Percentiles rank a stretch among this genome's conserved stretches.
Evolutionary conservation across 2,113 vertebrate genomes (phyloP).

Genomic region (Macaca nemestrina): DNA sequence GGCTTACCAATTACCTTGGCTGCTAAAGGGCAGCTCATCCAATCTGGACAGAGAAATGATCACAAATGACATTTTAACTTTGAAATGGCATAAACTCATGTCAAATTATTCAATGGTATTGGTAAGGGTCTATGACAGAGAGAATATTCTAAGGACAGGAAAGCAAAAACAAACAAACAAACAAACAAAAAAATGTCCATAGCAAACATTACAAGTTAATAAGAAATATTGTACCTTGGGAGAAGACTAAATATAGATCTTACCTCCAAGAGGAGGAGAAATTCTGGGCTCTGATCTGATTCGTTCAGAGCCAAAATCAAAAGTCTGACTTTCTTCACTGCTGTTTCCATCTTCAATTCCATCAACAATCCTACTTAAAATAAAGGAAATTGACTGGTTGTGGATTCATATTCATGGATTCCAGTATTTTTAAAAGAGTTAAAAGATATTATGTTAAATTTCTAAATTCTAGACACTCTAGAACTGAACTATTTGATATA

Average conservation of each 20-base stretch:
- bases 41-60: background rate
- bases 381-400: background rate
- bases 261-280: slow-evolving; percentile 84
- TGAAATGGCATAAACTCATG: background rate
- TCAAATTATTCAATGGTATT: slow-evolving; percentile 9
- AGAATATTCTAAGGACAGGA: background rate
- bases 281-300: slow-evolving; percentile 81
- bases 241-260: slow-evolving; percentile 43
- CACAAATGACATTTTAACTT: background rate
- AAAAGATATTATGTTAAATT: background rate
- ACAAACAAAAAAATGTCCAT: background rate
- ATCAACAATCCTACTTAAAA: slow-evolving; percentile 86
- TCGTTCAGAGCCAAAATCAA: slow-evolving; percentile 87
- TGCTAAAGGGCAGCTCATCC: background rate
- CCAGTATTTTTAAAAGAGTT: background rate
- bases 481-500: background rate
- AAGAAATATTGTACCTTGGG: background rate
- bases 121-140: background rate
- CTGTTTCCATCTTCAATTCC: slow-evolving; percentile 86
- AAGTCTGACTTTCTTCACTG: slow-evolving; percentile 84
- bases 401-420: background rate
- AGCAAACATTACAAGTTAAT: background rate
- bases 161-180: slow-evolving; percentile 28
- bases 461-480: background rate
- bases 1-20: background rate